Evolutionary conservation across 2,888 invertebrate genomes (phyloP).

Genomic region (Ctenicera cuprea): DNA sequence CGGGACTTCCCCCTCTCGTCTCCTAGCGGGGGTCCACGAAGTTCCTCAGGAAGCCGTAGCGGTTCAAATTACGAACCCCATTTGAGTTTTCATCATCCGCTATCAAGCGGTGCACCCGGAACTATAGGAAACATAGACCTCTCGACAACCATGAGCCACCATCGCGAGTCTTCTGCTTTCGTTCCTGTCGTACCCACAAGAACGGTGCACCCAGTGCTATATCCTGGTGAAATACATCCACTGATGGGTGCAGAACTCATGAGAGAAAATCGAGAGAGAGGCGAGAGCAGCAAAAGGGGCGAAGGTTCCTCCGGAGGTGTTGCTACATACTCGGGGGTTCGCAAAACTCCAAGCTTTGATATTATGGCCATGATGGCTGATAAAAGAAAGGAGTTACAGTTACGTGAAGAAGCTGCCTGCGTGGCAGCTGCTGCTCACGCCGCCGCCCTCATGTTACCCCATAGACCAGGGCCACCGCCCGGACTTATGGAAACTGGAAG

Average conservation of each 20-base stretch:
- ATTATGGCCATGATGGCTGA: slow-evolving; percentile 94
- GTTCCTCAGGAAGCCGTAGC: slow-evolving; percentile 70
- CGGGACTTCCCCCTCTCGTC: slow-evolving; percentile 72
- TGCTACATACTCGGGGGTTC: slow-evolving; percentile 46
- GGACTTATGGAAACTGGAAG: slow-evolving; percentile 79
- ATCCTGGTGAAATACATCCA: slow-evolving; percentile 83
- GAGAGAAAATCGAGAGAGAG: slow-evolving; percentile 72
- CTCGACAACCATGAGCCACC: slow-evolving; percentile 69
- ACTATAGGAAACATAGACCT: slow-evolving; percentile 68
- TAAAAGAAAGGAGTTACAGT: slow-evolving; percentile 87
- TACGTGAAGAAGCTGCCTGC: slow-evolving; percentile 81
- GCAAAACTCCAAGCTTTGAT: slow-evolving; percentile 79
- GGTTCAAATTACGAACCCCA: slow-evolving; percentile 79
- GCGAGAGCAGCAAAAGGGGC: slow-evolving; percentile 54
- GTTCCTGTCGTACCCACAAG: slow-evolving; percentile 91
- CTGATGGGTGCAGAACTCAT: slow-evolving; percentile 77
- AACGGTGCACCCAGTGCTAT: slow-evolving; percentile 82
- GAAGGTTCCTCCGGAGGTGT: slow-evolving; percentile 38
- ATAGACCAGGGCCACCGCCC: slow-evolving; percentile 73
- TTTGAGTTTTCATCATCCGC: slow-evolving; percentile 81
- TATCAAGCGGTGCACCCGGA: slow-evolving; percentile 71
- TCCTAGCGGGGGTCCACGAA: slow-evolving; percentile 77
- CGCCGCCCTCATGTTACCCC: slow-evolving; percentile 79
- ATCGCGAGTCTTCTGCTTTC: slow-evolving; percentile 89
- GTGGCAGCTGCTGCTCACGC: slow-evolving; percentile 70